Base-by-base conservation (phyloP, 2,797 vertebrate species). In the Ceyx erithaca region DNA sequence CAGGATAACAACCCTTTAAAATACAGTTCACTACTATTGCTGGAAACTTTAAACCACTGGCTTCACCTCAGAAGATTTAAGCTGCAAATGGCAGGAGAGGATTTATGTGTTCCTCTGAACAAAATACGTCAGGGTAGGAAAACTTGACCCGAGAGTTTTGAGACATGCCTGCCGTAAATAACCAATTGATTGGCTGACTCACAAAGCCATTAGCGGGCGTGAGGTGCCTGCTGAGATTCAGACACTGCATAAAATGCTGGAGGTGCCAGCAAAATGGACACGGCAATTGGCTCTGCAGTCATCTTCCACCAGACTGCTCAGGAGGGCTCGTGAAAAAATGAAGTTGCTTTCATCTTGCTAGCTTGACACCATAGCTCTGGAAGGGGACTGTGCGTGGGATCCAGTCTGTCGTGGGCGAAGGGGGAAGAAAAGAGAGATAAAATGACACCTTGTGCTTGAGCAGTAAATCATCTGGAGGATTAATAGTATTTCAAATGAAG, bases 21-120 rank as follows among this genome's bases (percentile, higher is more conserved):
- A 88, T 69, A 93, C 55, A 70, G 49, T 92, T 84, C 7, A 2
- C 63, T 83, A 14, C 89, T 89, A n/a, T 61, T 14, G 23, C 80
- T 92, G 85, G 90, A 94, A 97, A 91, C 84, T 66, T 86, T 75
- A 94, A 70, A n/a, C 49, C 19, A 4, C 87, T 78, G 72, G 62
- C 91, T 89, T 96, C 90, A 84, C 85, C 91, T 92, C 80, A 66
- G 84, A 95, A 89, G 91, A 79, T 92, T 94, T 84, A 89, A 92
- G 71, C 91, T 73, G 84, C 86, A 89, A 92, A 90, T 94, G 95
- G 95, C 96, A 95, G 79, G 66, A 76, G 55, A 90, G 78, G 93
- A 95, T 96, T 94, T 90, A 93, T 90, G 78, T 55, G 52, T 17
- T 91, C 79, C 86, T 94, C 89, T 72, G 85, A 77, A 95, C 43